phyloP scores from a whole-genome alignment of 64 coral and sea anemone species.

The Pocillopora verrucosa region DNA sequence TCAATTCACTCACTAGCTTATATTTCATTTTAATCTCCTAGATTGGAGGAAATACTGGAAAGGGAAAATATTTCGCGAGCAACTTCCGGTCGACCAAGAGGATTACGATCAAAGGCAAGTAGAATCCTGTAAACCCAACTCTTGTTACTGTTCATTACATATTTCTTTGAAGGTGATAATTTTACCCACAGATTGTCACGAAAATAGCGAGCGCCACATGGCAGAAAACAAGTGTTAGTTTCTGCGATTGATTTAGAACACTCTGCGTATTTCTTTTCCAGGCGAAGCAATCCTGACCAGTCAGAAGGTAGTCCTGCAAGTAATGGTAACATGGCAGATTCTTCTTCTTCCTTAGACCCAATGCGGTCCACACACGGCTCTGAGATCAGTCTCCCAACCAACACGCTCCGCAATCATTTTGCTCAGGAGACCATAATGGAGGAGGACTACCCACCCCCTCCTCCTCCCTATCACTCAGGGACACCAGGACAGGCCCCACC shows the following conservation, averaged over 20 bases:
- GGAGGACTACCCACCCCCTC: constrained; percentile 68
- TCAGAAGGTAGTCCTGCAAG: constrained; percentile 71
- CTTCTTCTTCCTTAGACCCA: constrained; percentile 84
- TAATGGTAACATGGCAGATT: constrained; percentile 87
- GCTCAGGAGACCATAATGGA: constrained; percentile 77
- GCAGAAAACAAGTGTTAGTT: too few relatives aligned
- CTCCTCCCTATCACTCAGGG: constrained; percentile 54
- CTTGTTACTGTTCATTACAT: background rate
- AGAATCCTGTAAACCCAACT: background rate
- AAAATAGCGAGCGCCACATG: too few relatives aligned
- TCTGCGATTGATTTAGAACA: too few relatives aligned
- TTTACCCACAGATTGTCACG: too few relatives aligned
- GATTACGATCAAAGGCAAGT: constrained; percentile 29
- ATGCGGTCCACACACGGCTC: constrained; percentile 82
- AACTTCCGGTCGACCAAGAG: background rate
- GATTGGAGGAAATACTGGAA: constrained; percentile 39
- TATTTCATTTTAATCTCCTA: background rate
- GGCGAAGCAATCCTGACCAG: constrained; percentile 39
- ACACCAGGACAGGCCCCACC: constrained; percentile 57
- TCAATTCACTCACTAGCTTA: background rate
- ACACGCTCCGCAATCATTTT: constrained; percentile 51
- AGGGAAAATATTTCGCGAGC: background rate
- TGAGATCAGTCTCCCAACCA: constrained; percentile 85
- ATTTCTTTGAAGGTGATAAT: background rate
- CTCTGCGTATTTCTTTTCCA: background rate